Evolutionary conservation across 30 jellyfish, hydroid and myxozoan genomes (phyloP).

Genomic region (Aurelia sp.): DNA sequence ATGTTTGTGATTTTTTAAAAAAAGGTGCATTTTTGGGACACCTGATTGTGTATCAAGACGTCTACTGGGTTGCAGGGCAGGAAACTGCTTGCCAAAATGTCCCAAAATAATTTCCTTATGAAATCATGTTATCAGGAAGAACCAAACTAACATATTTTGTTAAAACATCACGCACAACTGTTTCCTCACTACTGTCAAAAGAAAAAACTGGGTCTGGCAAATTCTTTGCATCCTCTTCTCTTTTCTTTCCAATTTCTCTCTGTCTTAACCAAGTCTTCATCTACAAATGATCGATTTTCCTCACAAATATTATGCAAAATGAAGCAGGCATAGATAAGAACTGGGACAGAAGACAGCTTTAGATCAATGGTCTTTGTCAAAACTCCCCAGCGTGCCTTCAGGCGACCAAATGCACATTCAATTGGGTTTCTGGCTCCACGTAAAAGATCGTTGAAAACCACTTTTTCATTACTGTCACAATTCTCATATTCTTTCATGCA

Average conservation of each 20-base stretch:
- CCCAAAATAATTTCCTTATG: not conserved
- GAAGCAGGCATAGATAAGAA: conserved; percentile 59
- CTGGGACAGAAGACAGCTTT: conserved; percentile 55
- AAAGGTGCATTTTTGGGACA: no score
- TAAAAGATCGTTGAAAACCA: conserved; percentile 52
- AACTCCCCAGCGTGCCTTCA: conserved; percentile 47
- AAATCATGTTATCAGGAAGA: conserved; percentile 42
- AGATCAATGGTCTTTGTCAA: conserved; percentile 54
- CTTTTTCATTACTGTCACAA: conserved; percentile 49
- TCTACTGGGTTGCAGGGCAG: no score
- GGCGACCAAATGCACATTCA: no score
- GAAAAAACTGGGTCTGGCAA: conserved; percentile 52
- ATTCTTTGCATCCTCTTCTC: conserved; percentile 45
- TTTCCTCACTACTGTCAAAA: conserved; percentile 40
- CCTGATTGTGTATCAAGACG: no score
- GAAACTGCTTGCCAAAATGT: no score
- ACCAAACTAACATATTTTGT: conserved; percentile 37
- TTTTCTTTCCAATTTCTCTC: conserved; percentile 19
- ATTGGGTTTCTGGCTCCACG: conserved; percentile 65
- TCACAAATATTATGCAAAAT: conserved; percentile 61
- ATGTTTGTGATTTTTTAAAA: no score
- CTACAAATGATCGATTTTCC: conserved; percentile 17
- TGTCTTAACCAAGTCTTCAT: conserved; percentile 13
- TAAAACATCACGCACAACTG: conserved; percentile 43
- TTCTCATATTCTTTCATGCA: conserved; percentile 66